Conservation (phyloP, 2,888 invertebrate genomes). For the Thysanoteuthis rhombus region DNA sequence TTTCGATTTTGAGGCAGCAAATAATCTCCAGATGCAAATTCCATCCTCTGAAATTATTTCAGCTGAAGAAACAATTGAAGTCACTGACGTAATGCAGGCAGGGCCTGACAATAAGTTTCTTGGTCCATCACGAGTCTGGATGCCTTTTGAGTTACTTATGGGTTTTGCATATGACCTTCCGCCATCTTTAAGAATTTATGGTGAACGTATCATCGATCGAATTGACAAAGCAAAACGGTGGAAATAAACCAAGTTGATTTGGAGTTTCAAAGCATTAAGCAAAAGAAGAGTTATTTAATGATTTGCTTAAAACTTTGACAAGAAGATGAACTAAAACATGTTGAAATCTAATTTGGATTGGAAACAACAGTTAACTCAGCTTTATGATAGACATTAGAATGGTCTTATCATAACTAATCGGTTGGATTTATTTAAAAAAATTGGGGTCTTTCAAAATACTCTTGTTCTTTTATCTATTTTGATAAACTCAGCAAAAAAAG, state of each 20-base stretch:
- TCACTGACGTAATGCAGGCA: conserved; percentile 42
- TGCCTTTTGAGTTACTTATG: conserved; percentile 48
- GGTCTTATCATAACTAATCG: background rate
- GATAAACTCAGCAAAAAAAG: background rate
- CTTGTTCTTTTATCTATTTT: background rate
- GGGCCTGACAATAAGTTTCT: conserved; percentile 35
- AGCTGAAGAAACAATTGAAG: conserved; percentile 46
- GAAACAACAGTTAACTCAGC: too few relatives aligned
- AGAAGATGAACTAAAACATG: too few relatives aligned
- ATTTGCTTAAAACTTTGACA: too few relatives aligned
- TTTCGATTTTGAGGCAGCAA: conserved; percentile 40
- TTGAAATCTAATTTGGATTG: too few relatives aligned
- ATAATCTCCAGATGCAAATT: conserved; percentile 37
- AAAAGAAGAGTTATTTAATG: too few relatives aligned
- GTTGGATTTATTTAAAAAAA: background rate
- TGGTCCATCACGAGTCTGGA: conserved; percentile 41
- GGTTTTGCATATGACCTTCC: conserved; percentile 36
- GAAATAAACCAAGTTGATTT: background rate
- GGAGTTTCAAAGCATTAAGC: background rate
- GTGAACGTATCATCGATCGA: conserved; percentile 16
- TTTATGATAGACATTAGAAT: background rate
- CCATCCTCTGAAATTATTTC: conserved; percentile 37
- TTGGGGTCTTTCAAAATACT: background rate
- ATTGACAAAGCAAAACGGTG: conserved; percentile 18
- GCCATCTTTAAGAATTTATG: background rate